Conservation (phyloP, 2,888 invertebrate species). For the Anthophora plumipes region DNA sequence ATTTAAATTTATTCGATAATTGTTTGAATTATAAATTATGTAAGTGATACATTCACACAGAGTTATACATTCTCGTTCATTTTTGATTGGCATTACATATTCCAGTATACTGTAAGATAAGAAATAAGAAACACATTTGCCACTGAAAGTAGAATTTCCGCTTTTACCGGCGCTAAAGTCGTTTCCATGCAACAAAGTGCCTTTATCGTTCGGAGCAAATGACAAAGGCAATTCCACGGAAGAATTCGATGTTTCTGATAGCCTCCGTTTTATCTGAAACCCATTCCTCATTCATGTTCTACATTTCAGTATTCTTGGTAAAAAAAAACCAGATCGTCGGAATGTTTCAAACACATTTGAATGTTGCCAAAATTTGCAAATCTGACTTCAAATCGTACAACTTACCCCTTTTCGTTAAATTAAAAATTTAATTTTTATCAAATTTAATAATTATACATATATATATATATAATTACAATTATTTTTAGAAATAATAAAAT, state of each 20-base stretch:
- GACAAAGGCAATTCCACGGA: not conserved
- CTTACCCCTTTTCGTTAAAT: too few species aligned
- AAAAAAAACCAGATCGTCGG: not conserved
- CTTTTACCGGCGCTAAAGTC: not conserved
- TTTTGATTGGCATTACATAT: not conserved
- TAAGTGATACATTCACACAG: too few species aligned
- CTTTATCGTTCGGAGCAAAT: not conserved
- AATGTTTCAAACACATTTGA: not conserved
- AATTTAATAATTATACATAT: too few species aligned
- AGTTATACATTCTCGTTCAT: not conserved
- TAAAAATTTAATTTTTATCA: too few species aligned
- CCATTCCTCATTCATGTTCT: not conserved
- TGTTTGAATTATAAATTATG: too few species aligned
- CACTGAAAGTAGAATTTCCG: not conserved
- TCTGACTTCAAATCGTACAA: too few species aligned
- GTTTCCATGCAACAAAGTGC: slow-evolving; percentile 1
- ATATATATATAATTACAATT: too few species aligned
- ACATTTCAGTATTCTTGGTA: not conserved
- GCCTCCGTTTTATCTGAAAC: not conserved
- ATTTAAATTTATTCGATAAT: too few species aligned
- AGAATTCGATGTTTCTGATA: not conserved
- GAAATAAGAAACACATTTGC: not conserved
- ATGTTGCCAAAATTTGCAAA: too few species aligned
- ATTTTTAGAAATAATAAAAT: too few species aligned
- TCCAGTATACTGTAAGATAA: not conserved